Conservation (phyloP, 2,113 vertebrate genomes). For the Ciconia stormi region DNA sequence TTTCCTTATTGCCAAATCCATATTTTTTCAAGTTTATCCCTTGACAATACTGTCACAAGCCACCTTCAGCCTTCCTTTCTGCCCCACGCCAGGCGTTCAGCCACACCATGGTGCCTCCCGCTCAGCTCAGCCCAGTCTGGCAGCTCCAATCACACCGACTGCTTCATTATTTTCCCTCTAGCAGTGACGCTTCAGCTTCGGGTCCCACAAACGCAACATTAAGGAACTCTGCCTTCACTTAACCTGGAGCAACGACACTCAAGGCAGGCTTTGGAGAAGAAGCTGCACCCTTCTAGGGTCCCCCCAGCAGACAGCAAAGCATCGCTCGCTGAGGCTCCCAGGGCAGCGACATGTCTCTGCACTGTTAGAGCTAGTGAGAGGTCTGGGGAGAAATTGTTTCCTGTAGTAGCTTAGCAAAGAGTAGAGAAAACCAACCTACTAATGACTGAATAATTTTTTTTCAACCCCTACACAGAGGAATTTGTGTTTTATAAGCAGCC, state of each 20-base stretch:
- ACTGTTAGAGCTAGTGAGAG: not conserved
- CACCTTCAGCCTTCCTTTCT: not conserved
- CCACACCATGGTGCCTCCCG: rapidly evolving
- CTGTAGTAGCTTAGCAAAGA: not conserved
- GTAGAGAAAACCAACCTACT: not conserved
- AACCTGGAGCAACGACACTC: rapidly evolving
- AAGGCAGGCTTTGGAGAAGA: not conserved
- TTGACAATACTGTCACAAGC: not conserved
- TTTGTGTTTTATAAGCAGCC: not conserved
- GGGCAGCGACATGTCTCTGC: not conserved
- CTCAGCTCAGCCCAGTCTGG: not conserved
- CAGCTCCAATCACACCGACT: not conserved
- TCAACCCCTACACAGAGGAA: not conserved
- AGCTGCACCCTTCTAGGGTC: not conserved
- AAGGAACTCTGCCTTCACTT: not conserved
- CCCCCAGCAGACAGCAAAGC: not conserved
- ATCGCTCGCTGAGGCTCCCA: not conserved
- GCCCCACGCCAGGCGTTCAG: too few species aligned
- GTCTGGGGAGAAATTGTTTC: not conserved
- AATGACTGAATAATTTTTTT: not conserved
- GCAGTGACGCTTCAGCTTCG: not conserved
- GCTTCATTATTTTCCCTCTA: not conserved
- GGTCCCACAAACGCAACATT: not conserved
- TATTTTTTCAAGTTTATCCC: not conserved
- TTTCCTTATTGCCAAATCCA: not conserved